Conservation (phyloP, 2,888 invertebrate species). For the Falcaria lacertinaria region DNA sequence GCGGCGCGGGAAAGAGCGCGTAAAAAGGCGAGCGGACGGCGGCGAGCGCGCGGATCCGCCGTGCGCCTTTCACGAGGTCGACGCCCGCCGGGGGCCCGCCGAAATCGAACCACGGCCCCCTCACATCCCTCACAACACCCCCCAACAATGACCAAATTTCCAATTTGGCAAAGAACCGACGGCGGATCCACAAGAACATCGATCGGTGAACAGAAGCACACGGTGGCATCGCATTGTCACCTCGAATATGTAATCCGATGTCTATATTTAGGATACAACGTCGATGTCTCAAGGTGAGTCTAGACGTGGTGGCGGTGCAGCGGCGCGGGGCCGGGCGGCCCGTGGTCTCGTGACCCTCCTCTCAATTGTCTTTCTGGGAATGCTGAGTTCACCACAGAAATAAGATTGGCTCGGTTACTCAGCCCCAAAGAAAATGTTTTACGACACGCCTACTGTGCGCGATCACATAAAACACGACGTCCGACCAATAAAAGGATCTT, state of each 20-base stretch:
- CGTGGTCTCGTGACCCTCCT: slow-evolving; percentile 21
- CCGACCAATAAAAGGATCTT: slow-evolving; percentile 55
- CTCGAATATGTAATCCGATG: slow-evolving; percentile 29
- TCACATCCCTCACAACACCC: slow-evolving; percentile 29
- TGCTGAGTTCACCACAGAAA: slow-evolving; percentile 49
- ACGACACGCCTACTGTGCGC: slow-evolving; percentile 56
- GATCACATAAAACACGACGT: slow-evolving; percentile 42
- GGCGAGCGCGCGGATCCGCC: slow-evolving; percentile 59
- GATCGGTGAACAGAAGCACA: slow-evolving; percentile 15
- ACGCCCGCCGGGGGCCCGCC: slow-evolving; percentile 68
- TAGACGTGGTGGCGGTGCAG: slow-evolving; percentile 19
- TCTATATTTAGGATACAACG: slow-evolving; percentile 40
- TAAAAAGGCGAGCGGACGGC: slow-evolving; percentile 73
- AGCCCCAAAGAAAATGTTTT: slow-evolving; percentile 50
- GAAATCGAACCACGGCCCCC: slow-evolving; percentile 54
- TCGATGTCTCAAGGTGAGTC: slow-evolving; percentile 42
- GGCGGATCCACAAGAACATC: slow-evolving; percentile 4
- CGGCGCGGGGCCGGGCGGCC: slow-evolving; percentile 12
- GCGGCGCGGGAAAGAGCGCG: slow-evolving; percentile 67
- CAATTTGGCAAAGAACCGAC: slow-evolving; percentile 15
- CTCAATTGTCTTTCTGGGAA: slow-evolving; percentile 42
- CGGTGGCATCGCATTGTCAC: slow-evolving; percentile 26
- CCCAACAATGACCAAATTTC: slow-evolving; percentile 44
- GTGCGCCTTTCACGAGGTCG: slow-evolving; percentile 75
- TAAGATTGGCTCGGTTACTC: slow-evolving; percentile 39